phyloP scores from a whole-genome alignment of 1,140 invertebrate species.

The Notospermus geniculatus region DNA sequence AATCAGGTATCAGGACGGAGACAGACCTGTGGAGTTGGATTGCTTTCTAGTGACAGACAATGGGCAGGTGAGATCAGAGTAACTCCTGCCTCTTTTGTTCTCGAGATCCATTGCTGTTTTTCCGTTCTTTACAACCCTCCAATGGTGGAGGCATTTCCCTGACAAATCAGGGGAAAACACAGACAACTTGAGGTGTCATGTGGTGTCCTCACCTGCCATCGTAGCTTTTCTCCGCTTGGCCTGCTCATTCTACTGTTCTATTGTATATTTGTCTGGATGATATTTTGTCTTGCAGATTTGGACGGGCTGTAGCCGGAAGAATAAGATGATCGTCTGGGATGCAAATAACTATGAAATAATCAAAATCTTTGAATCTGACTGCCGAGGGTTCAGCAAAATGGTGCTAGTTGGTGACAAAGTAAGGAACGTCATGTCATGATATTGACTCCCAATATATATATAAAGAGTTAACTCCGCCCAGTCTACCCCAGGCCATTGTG shows the following conservation, averaged over 20 bases:
- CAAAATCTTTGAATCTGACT: slow-evolving; percentile 20
- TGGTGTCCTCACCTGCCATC: background rate
- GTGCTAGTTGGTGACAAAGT: slow-evolving; percentile 30
- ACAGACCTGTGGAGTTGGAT: background rate
- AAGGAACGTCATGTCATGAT: background rate
- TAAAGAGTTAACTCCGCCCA: background rate
- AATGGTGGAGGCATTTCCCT: slow-evolving; percentile 29
- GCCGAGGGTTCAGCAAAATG: slow-evolving; percentile 33
- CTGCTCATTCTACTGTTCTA: no score
- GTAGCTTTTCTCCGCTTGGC: background rate
- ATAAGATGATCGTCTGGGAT: slow-evolving; percentile 32
- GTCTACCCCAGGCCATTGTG: background rate
- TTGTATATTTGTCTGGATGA: background rate
- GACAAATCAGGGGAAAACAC: slow-evolving; percentile 1
- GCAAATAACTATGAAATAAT: slow-evolving; percentile 17
- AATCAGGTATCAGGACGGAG: background rate
- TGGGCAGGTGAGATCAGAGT: slow-evolving; percentile 3
- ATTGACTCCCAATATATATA: background rate
- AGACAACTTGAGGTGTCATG: slow-evolving; percentile 25
- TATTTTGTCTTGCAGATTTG: slow-evolving; percentile 27
- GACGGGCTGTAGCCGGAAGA: slow-evolving; percentile 31
- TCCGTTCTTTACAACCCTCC: background rate
- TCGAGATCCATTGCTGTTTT: background rate
- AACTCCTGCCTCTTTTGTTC: no score
- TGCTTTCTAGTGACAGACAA: slow-evolving; percentile 7